These are phyloP conservation scores for Tuta absoluta DNA, from an alignment of 2,888 invertebrate species.

Conservation along the genomic window DNA sequence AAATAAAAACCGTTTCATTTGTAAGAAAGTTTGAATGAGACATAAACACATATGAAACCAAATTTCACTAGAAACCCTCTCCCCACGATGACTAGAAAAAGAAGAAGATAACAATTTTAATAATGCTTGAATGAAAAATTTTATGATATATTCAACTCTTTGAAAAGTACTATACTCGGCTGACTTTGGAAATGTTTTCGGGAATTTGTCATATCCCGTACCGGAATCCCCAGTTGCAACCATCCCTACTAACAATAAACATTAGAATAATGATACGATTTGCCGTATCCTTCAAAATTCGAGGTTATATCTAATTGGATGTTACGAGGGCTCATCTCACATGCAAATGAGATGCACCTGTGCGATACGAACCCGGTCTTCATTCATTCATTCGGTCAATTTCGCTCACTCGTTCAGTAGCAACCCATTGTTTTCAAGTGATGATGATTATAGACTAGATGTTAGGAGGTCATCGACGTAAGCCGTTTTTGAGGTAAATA, in stretches of 20 bases:
- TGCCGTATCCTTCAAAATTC: slow-evolving; percentile 39
- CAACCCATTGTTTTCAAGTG: slow-evolving; percentile 22
- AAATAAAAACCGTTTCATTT: no score
- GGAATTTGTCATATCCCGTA: background rate
- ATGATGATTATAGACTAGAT: slow-evolving; percentile 23
- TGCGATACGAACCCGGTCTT: slow-evolving; percentile 25
- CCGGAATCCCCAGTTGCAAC: background rate
- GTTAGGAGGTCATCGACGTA: slow-evolving; percentile 14
- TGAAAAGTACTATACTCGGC: no score
- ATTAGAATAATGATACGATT: slow-evolving; percentile 69
- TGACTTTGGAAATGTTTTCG: background rate
- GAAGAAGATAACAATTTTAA: no score
- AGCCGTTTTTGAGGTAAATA: slow-evolving; percentile 5
- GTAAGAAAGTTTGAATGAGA: no score
- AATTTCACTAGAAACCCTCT: no score
- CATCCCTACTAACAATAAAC: slow-evolving; percentile 39
- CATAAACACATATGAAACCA: no score
- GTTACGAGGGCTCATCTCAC: slow-evolving; percentile 53
- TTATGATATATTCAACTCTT: no score
- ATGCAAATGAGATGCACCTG: slow-evolving; percentile 62
- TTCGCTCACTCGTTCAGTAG: slow-evolving; percentile 16
- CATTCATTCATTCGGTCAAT: slow-evolving; percentile 21
- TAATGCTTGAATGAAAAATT: no score
- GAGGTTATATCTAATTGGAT: slow-evolving; percentile 51
- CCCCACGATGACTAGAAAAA: no score